Conservation (phyloP, 2,113 vertebrate genomes). For the Parus major region DNA sequence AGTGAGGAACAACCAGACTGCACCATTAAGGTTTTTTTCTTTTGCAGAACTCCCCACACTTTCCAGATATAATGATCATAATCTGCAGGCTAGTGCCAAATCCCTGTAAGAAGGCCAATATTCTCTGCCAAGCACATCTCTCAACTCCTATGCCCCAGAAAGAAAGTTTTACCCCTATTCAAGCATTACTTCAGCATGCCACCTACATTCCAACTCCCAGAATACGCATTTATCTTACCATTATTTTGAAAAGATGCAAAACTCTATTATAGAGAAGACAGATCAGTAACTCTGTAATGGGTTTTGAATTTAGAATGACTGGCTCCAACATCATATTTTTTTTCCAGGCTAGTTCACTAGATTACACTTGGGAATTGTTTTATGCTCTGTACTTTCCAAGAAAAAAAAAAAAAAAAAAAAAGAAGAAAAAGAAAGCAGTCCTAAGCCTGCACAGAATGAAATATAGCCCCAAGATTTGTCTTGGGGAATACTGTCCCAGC, state of each 20-base stretch:
- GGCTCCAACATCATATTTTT: neutral
- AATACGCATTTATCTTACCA: neutral
- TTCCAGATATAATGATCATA: neutral
- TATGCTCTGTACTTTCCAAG: neutral
- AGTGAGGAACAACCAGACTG: neutral
- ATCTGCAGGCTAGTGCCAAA: neutral
- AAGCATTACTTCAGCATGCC: neutral
- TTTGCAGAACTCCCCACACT: neutral
- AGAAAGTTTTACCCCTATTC: neutral
- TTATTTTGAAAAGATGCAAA: conserved; percentile 15
- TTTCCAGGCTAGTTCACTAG: neutral
- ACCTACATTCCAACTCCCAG: neutral
- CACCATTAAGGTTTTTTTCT: neutral
- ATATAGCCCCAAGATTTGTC: neutral
- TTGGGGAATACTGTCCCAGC: neutral
- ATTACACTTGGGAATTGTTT: neutral
- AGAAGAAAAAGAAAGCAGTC: neutral
- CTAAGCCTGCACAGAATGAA: neutral
- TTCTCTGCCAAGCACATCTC: neutral
- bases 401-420: neutral
- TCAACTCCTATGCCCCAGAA: neutral
- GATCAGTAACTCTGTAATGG: conserved; percentile 5
- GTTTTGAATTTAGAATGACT: conserved; percentile 22
- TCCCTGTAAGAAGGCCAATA: neutral
- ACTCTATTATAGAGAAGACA: neutral